These are phyloP conservation scores for Cercopithecus mitis DNA, from an alignment of 2,797 vertebrate species.

Conservation along the genomic window DNA sequence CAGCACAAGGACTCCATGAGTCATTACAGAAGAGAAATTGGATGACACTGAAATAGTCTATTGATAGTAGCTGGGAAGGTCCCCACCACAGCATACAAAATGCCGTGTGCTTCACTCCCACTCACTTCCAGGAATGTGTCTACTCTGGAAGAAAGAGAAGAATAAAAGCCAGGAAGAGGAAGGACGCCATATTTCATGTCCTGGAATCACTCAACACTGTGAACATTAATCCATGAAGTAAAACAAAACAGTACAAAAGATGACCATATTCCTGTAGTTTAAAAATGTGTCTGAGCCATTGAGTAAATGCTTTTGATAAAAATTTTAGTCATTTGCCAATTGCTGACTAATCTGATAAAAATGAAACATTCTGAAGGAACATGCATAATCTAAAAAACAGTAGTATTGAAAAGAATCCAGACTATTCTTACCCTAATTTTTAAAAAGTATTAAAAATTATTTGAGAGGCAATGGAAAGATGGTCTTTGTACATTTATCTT, in stretches of 20 bases:
- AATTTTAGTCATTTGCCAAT: not conserved
- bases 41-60: not conserved
- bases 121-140: not conserved
- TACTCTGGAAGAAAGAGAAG: not conserved
- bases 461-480: not conserved
- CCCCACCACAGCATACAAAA: not conserved
- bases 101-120: not conserved
- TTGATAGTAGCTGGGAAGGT: not conserved
- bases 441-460: not conserved
- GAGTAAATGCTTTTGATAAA: not conserved
- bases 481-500: not conserved
- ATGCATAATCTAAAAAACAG: not conserved
- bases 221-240: not conserved
- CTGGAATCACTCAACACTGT: too few species aligned
- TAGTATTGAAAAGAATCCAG: not conserved
- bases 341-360: not conserved
- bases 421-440: not conserved
- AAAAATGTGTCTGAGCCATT: not conserved
- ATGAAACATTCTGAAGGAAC: not conserved
- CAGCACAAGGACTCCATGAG: not conserved
- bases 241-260: not conserved
- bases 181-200: too few species aligned
- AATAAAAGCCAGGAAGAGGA: not conserved
- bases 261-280: not conserved
- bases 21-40: not conserved